Evolutionary conservation across 2,888 invertebrate species (phyloP).

Genomic region (Cotesia congregata): DNA sequence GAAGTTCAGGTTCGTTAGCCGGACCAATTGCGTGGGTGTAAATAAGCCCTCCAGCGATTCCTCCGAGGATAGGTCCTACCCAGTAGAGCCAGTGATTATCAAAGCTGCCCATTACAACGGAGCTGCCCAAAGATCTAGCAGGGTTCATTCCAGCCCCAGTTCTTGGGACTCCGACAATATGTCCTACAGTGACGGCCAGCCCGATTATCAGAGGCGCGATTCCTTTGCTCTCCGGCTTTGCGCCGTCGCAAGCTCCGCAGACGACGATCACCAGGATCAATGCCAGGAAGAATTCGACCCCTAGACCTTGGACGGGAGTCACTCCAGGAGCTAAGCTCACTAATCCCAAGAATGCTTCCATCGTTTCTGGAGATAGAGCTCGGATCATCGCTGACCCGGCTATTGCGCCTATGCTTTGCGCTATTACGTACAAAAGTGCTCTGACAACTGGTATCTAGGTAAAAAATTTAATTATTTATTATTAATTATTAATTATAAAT

Average conservation of each 20-base stretch:
- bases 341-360: conserved; percentile 78
- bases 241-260: conserved; percentile 88
- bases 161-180: conserved; percentile 82
- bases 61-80: conserved; percentile 89
- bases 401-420: conserved; percentile 87
- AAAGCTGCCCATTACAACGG: conserved; percentile 83
- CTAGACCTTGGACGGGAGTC: conserved; percentile 84
- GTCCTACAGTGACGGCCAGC: conserved; percentile 86
- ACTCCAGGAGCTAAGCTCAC: conserved; percentile 77
- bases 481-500: background rate
- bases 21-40: conserved; percentile 76
- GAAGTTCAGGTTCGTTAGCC: conserved; percentile 61
- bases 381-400: conserved; percentile 83
- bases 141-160: conserved; percentile 96
- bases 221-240: conserved; percentile 84
- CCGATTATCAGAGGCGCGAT: conserved; percentile 91
- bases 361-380: conserved; percentile 78
- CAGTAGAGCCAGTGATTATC: conserved; percentile 91
- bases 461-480: conserved; percentile 16
- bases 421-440: conserved; percentile 83
- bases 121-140: conserved; percentile 89
- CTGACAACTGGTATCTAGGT: conserved; percentile 77
- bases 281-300: conserved; percentile 91
- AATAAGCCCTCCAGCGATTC: conserved; percentile 81
- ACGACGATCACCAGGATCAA: conserved; percentile 90